Conservation (phyloP, 2,888 invertebrate genomes). For the Atherix ibis region DNA sequence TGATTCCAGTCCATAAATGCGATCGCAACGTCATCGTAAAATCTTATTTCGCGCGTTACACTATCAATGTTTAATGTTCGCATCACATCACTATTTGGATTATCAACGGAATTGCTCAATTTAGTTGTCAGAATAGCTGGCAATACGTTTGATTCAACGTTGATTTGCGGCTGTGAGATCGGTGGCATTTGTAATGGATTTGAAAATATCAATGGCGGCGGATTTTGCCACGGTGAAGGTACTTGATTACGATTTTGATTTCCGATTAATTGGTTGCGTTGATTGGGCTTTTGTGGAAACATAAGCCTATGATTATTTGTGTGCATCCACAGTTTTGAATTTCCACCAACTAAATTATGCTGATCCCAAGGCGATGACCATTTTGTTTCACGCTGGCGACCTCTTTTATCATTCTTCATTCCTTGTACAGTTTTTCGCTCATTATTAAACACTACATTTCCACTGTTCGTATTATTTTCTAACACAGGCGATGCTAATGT, state of each 20-base stretch:
- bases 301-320: background rate
- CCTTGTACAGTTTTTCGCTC: no score
- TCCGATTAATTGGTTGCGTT: background rate
- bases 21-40: slow-evolving; percentile 71
- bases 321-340: background rate
- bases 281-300: background rate
- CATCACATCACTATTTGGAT: slow-evolving; percentile 50
- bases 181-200: slow-evolving; percentile 16
- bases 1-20: slow-evolving; percentile 76
- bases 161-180: slow-evolving; percentile 13
- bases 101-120: slow-evolving; percentile 34
- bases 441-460: no score
- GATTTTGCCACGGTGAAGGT: slow-evolving; percentile 14
- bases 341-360: background rate
- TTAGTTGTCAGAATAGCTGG: slow-evolving; percentile 14
- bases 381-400: slow-evolving; percentile 9
- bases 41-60: slow-evolving; percentile 58
- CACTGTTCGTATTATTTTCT: background rate
- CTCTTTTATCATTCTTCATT: slow-evolving; percentile 6
- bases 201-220: slow-evolving; percentile 10
- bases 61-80: slow-evolving; percentile 72
- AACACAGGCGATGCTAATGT: background rate
- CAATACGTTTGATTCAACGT: slow-evolving; percentile 1
- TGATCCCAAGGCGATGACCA: slow-evolving; percentile 11
- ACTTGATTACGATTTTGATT: slow-evolving; percentile 10